These are phyloP conservation scores for Wiebesia pumilae DNA, from an alignment of 1,140 invertebrate species.

Conservation along the genomic window DNA sequence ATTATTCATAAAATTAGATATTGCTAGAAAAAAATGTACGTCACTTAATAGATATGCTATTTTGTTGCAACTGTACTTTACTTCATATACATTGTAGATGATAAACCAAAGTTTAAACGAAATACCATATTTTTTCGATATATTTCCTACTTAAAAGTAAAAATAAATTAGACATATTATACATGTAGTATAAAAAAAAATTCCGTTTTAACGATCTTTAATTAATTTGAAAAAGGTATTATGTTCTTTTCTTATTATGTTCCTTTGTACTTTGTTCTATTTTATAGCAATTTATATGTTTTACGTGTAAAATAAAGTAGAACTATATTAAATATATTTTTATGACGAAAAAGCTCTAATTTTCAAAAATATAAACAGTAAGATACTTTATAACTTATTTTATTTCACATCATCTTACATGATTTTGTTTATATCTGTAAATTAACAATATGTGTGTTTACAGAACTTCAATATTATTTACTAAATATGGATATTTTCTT, in stretches of 20 bases:
- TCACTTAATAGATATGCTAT: neutral
- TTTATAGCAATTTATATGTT: neutral
- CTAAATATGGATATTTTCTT: no score
- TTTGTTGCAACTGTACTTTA: neutral
- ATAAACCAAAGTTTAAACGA: neutral
- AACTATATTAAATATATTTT: no score
- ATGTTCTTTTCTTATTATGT: neutral
- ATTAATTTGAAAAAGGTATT: neutral
- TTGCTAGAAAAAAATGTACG: neutral
- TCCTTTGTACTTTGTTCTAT: neutral
- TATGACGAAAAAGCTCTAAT: no score
- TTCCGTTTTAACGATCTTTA: neutral
- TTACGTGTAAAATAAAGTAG: neutral
- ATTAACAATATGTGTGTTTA: no score
- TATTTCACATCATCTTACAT: no score
- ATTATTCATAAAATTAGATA: constrained; percentile 2
- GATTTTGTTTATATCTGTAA: no score
- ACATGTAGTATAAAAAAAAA: no score
- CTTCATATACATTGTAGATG: neutral
- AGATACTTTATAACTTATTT: no score
- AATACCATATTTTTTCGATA: neutral
- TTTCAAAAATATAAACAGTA: no score
- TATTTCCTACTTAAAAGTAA: neutral
- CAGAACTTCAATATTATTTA: no score
- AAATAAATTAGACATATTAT: neutral